Evolutionary conservation across 2,888 invertebrate genomes (phyloP).

Genomic region (Chironomus riparius): DNA sequence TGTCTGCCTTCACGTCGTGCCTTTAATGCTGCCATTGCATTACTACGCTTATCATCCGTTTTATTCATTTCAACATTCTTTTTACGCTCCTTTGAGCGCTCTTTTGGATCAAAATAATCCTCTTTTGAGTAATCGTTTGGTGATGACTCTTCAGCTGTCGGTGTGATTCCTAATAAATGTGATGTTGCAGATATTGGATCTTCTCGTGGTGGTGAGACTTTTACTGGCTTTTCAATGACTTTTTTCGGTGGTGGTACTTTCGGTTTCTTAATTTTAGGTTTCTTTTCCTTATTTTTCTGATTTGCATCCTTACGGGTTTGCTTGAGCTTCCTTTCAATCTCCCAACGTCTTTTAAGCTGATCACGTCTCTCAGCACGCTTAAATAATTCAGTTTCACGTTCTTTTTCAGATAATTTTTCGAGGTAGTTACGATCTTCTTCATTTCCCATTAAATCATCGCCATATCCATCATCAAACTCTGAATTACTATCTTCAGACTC

Average conservation of each 20-base stretch:
- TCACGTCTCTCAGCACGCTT: conserved; percentile 93
- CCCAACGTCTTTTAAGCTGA: conserved; percentile 87
- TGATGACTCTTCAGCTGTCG: conserved; percentile 32
- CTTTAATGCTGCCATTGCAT: conserved; percentile 86
- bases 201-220: conserved; percentile 34
- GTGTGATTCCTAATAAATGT: conserved; percentile 30
- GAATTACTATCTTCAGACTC: conserved; percentile 59
- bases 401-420: conserved; percentile 91
- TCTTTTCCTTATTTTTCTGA: conserved; percentile 45
- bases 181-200: conserved; percentile 29
- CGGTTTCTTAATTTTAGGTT: conserved; percentile 40
- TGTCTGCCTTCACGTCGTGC: conserved; percentile 86
- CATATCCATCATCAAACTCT: conserved; percentile 94
- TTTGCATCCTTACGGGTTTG: conserved; percentile 70
- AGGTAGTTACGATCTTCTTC: conserved; percentile 86
- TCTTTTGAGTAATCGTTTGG: not conserved
- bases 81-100: conserved; percentile 71
- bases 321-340: conserved; percentile 87
- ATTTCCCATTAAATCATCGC: conserved; percentile 94
- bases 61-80: conserved; percentile 83
- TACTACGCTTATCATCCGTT: conserved; percentile 77
- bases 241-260: conserved; percentile 49
- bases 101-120: conserved; percentile 58
- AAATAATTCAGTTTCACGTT: conserved; percentile 94
- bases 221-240: conserved; percentile 39